Percentiles rank a stretch among this genome's conserved stretches.
Evolutionary conservation across 1,140 invertebrate species (phyloP).

Genomic region (Dryas iulia): DNA sequence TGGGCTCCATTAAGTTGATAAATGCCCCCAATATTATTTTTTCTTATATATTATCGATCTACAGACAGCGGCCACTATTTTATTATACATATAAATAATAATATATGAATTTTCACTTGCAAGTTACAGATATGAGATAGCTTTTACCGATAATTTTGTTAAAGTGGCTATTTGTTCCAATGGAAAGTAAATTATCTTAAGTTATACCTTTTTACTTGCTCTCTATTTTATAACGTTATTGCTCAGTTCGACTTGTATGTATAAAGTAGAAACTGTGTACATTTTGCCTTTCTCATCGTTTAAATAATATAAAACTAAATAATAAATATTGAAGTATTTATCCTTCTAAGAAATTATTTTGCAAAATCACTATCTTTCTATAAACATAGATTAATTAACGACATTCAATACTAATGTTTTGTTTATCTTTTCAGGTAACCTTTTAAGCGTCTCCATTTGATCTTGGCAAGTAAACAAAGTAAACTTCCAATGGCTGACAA

Average conservation of each 20-base stretch:
- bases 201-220: not conserved
- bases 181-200: not conserved
- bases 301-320: too few species aligned
- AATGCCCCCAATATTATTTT: too few species aligned
- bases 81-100: too few species aligned
- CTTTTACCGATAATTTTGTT: not conserved
- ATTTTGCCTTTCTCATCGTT: too few species aligned
- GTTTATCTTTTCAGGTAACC: constrained; percentile 14
- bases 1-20: too few species aligned
- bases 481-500: not conserved
- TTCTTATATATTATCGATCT: too few species aligned
- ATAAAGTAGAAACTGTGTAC: not conserved
- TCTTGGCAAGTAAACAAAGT: not conserved
- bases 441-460: not conserved
- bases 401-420: not conserved
- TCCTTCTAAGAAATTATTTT: not conserved
- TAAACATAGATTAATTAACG: not conserved
- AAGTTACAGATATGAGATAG: too few species aligned
- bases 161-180: not conserved
- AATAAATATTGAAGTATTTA: too few species aligned
- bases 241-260: not conserved
- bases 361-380: too few species aligned
- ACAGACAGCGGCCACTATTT: too few species aligned
- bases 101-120: not conserved
- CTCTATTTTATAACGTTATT: not conserved